These are phyloP conservation scores for Actinia tenebrosa DNA, from an alignment of 64 coral and sea anemone species.

Conservation along the genomic window DNA sequence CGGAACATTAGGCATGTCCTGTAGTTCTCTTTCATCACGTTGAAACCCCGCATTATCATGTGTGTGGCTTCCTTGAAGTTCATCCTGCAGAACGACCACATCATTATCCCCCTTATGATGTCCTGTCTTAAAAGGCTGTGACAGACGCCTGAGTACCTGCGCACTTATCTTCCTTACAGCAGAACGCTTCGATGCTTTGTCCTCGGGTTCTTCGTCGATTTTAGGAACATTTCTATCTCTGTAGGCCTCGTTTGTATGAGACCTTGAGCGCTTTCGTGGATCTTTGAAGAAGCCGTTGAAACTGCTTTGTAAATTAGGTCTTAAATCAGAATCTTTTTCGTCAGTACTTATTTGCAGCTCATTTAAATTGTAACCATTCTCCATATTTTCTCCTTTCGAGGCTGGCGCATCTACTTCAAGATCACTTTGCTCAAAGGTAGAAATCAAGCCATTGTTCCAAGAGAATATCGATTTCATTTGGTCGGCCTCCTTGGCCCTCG, in stretches of 20 bases:
- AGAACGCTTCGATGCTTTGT: background rate
- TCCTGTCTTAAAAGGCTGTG: background rate
- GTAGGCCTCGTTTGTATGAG: background rate
- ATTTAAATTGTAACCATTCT: background rate
- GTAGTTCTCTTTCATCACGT: background rate
- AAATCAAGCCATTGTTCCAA: background rate
- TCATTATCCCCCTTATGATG: background rate
- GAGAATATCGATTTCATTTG: constrained; percentile 7
- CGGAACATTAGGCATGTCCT: background rate
- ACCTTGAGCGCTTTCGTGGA: background rate
- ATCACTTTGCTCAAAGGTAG: background rate
- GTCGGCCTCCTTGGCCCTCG: background rate
- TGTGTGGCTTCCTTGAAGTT: background rate
- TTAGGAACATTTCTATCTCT: background rate
- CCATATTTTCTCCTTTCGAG: background rate
- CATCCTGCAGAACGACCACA: background rate
- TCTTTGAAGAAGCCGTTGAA: background rate
- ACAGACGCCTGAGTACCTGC: background rate
- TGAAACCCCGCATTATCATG: background rate
- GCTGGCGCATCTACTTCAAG: background rate
- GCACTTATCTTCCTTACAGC: background rate
- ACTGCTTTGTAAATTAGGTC: background rate
- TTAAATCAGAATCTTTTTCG: background rate
- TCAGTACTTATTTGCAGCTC: background rate
- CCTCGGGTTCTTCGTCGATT: background rate